Conservation (phyloP, 2,113 vertebrate species). For the Platichthys stellatus region DNA sequence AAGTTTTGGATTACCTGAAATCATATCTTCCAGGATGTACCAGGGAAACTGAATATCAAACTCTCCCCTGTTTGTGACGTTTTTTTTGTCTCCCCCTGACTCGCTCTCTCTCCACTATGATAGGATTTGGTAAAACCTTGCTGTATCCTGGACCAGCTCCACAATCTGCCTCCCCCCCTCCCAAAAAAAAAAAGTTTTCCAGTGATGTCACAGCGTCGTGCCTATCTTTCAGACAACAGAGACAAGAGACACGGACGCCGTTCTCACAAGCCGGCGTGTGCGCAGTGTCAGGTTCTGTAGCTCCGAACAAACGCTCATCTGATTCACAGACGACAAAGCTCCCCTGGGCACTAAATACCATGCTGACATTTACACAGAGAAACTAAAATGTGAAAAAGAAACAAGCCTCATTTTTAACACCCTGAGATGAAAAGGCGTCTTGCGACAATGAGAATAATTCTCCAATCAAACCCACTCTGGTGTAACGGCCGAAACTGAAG, state of each 20-base stretch:
- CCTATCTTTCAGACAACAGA: conserved; percentile 48
- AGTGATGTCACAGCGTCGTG: conserved; percentile 46
- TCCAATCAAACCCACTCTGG: conserved; percentile 40
- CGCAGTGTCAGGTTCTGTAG: conserved; percentile 40
- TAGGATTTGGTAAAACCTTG: conserved; percentile 37
- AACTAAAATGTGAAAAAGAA: conserved; percentile 55
- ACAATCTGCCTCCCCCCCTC: no score
- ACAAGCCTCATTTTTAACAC: conserved; percentile 50
- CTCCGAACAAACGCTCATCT: conserved; percentile 44
- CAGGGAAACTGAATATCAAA: conserved; percentile 70
- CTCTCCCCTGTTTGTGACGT: conserved; percentile 1
- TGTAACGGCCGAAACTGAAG: conserved; percentile 32
- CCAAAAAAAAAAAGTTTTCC: no score
- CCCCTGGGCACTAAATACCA: conserved; percentile 75
- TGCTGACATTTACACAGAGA: conserved; percentile 77
- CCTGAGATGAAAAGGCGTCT: conserved; percentile 54
- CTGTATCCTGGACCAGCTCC: conserved; percentile 17
- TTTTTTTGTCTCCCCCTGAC: conserved; percentile 7
- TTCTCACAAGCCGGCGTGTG: conserved; percentile 32
- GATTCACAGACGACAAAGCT: conserved; percentile 57
- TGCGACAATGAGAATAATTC: conserved; percentile 72
- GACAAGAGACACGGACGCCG: conserved; percentile 41
- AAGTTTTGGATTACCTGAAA: conserved; percentile 77
- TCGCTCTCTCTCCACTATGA: conserved; percentile 17
- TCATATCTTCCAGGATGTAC: conserved; percentile 76